Base-by-base conservation (phyloP, 1,140 invertebrate genomes). In the Bombus picipes region DNA sequence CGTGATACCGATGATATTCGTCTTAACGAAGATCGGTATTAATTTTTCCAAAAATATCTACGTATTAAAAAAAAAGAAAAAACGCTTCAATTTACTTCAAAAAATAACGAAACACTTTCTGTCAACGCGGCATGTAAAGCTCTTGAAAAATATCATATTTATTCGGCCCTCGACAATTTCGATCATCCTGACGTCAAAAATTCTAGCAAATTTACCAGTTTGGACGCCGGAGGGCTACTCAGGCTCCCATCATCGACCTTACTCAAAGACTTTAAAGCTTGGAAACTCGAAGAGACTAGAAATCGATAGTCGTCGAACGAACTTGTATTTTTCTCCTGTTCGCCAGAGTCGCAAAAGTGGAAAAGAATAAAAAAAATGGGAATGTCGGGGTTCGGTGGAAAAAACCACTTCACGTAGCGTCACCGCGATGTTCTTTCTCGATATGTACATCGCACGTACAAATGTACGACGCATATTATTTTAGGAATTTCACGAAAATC, bases 401-500 rank as follows among this genome's bases (percentile, higher is more conserved):
- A 4, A 77, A n/a, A 2, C 9, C 10, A 12, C 22, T 22, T n/a
- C 28, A 3, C 15, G 6, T 2, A 59, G 3, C 62, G 28, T 43
- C 34, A 9, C 0, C 5, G 15, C 5, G 2, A 77, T 37, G 25
- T 65, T 37, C 25, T 65, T 59, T 34, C 5, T 65, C 22, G n/a
- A 53, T 18, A 13, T 6, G 59, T 62, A 4, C 22, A 28, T 12
- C 18, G 18, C 1, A 22, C 47, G 47, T 22, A 22, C 18, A 53
- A 53, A 25, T 8, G 25, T 39, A 72, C 37, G 4, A 34, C n/a
- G 10, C n/a, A 6, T 59, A 68, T 87, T 13, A 62, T 88, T 89
- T 32, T 53, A 97, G 96, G 97, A 97, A 94, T 97, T 98, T 92
- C 97, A 98, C 94, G 97, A 98, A 95, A 97, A 97, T 93, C 96